A percentile compares a stretch with the other conserved stretches of the same genome.
Evolutionary conservation across 1,140 invertebrate species (phyloP).

Genomic region (Temnothorax longispinosus): DNA sequence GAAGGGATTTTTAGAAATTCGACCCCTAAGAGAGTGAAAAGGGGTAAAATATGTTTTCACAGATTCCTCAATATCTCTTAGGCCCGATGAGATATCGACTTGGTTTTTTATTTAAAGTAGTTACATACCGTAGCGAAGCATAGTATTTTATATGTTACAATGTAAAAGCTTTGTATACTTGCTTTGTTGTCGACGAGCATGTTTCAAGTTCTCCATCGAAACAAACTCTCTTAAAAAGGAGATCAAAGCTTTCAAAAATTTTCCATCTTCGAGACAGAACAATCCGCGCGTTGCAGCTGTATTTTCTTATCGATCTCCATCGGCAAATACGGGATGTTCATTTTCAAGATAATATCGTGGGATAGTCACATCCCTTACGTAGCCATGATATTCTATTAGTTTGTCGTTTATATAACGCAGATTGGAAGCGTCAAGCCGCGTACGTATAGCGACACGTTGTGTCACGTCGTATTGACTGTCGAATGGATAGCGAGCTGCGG

Average conservation of each 20-base stretch:
- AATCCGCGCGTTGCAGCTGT: slow-evolving; percentile 10
- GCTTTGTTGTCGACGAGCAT: not conserved
- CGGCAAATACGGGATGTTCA: not conserved
- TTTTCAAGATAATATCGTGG: slow-evolving; percentile 19
- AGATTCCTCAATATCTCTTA: no score
- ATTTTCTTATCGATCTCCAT: not conserved
- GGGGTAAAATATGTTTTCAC: no score
- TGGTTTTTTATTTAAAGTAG: no score
- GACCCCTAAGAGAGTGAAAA: no score
- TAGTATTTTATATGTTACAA: not conserved
- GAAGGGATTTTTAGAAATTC: no score
- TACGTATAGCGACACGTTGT: slow-evolving; percentile 73
- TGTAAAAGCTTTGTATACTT: not conserved
- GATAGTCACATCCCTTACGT: slow-evolving; percentile 29
- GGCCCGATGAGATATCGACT: no score
- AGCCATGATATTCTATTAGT: slow-evolving; percentile 73
- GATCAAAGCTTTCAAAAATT: not conserved
- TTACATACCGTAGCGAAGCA: no score
- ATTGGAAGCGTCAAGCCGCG: slow-evolving; percentile 40
- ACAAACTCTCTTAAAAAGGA: not conserved
- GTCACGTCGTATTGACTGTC: slow-evolving; percentile 78
- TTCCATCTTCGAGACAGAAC: not conserved
- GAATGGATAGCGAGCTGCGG: slow-evolving; percentile 73
- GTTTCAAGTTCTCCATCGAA: not conserved
- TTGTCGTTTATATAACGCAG: slow-evolving; percentile 40